phyloP scores from a whole-genome alignment of 1,140 invertebrate species.

The Lethrus apterus region DNA sequence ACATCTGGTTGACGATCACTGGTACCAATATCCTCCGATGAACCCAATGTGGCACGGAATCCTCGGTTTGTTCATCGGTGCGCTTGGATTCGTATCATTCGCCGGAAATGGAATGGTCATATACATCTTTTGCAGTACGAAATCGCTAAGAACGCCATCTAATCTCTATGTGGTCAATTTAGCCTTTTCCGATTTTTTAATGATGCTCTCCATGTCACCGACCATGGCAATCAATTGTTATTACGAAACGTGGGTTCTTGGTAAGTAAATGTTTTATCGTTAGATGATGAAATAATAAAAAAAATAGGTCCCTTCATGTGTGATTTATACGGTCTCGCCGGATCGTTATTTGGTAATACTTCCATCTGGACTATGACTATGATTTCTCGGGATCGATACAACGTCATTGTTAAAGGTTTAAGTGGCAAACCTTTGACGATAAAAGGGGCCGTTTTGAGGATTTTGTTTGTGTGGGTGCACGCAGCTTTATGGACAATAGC shows the following conservation, averaged over 20 bases:
- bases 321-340: constrained; percentile 68
- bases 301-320: constrained; percentile 58
- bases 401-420: constrained; percentile 72
- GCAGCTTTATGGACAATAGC: constrained; percentile 60
- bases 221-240: constrained; percentile 83
- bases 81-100: constrained; percentile 64
- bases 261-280: constrained; percentile 38
- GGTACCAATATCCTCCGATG: constrained; percentile 69
- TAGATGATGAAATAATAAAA: neutral
- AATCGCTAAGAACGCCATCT: constrained; percentile 70
- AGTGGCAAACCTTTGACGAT: constrained; percentile 63
- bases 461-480: constrained; percentile 63
- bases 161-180: constrained; percentile 80
- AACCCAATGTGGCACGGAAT: constrained; percentile 73
- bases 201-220: constrained; percentile 79
- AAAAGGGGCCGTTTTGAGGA: constrained; percentile 57
- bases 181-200: constrained; percentile 79
- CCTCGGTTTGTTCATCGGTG: constrained; percentile 65
- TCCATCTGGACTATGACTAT: constrained; percentile 80
- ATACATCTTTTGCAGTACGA: constrained; percentile 74
- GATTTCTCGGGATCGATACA: constrained; percentile 76
- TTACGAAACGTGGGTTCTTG: constrained; percentile 78
- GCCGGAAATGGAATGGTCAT: constrained; percentile 78
- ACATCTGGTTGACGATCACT: constrained; percentile 61
- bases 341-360: constrained; percentile 69